phyloP scores from a whole-genome alignment of 2,113 vertebrate species.

The Xenus cinereus region DNA sequence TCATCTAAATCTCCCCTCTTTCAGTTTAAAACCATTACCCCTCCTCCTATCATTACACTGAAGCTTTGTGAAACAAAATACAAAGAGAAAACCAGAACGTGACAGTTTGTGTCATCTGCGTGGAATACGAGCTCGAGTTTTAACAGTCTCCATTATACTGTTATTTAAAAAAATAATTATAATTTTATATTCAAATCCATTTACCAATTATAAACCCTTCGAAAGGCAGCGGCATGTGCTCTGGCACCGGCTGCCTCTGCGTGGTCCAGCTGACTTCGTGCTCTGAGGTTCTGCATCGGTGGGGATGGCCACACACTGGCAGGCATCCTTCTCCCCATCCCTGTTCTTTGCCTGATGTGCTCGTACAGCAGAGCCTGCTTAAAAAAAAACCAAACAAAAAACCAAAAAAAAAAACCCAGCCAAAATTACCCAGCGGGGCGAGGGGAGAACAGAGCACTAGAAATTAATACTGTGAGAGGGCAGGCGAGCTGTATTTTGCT shows the following conservation, averaged over 20 bases:
- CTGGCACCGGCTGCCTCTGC: conserved; percentile 61
- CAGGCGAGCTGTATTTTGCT: background rate
- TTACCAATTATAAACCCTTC: conserved; percentile 50
- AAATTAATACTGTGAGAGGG: background rate
- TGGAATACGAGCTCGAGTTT: conserved; percentile 24
- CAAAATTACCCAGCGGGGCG: background rate
- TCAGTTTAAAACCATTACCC: too few species aligned
- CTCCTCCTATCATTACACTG: background rate
- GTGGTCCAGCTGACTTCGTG: conserved; percentile 9
- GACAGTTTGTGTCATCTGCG: conserved; percentile 66
- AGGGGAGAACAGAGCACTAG: background rate
- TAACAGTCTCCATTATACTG: conserved; percentile 40
- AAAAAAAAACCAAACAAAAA: background rate
- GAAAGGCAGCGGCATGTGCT: background rate
- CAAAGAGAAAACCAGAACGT: background rate
- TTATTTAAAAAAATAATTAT: conserved; percentile 18
- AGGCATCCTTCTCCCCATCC: background rate
- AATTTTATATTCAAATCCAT: conserved; percentile 27
- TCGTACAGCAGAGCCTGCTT: background rate
- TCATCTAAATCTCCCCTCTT: too few species aligned
- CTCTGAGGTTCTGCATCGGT: conserved; percentile 13
- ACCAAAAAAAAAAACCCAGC: background rate
- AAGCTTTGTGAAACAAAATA: conserved; percentile 32
- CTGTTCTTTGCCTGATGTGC: background rate
- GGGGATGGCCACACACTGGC: background rate